phyloP scores from a whole-genome alignment of 2,888 invertebrate species.

The Eupelmus urozonus region DNA sequence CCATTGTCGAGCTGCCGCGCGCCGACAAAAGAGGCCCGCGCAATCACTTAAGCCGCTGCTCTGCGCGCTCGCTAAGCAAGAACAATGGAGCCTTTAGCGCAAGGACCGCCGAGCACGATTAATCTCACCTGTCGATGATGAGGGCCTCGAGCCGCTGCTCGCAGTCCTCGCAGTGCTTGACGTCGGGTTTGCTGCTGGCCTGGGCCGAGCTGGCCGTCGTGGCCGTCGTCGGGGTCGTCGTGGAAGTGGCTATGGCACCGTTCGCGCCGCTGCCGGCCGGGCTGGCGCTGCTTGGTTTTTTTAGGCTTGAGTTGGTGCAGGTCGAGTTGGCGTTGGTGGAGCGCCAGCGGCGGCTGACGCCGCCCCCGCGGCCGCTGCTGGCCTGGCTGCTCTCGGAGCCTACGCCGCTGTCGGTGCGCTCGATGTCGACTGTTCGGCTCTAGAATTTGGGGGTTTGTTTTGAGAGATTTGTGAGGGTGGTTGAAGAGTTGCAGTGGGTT shows the following conservation, averaged over 20 bases:
- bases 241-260: constrained; percentile 83
- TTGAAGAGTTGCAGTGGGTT: no score
- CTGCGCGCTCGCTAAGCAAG: neutral
- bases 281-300: constrained; percentile 61
- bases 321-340: constrained; percentile 72
- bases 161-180: constrained; percentile 91
- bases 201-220: neutral
- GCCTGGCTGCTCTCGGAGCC: constrained; percentile 95
- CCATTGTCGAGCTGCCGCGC: neutral
- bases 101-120: neutral
- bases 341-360: constrained; percentile 71
- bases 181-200: constrained; percentile 59
- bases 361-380: constrained; percentile 82
- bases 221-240: neutral
- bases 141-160: constrained; percentile 88
- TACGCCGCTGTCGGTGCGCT: constrained; percentile 94
- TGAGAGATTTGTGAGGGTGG: no score
- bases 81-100: neutral
- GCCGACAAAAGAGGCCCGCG: neutral
- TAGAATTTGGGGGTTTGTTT: no score
- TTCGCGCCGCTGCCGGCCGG: constrained; percentile 78
- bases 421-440: constrained; percentile 84
- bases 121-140: constrained; percentile 81
- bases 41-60: neutral
- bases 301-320: constrained; percentile 80